These are phyloP conservation scores for Acanthiza pusilla DNA, from an alignment of 2,797 vertebrate species.

Conservation along the genomic window DNA sequence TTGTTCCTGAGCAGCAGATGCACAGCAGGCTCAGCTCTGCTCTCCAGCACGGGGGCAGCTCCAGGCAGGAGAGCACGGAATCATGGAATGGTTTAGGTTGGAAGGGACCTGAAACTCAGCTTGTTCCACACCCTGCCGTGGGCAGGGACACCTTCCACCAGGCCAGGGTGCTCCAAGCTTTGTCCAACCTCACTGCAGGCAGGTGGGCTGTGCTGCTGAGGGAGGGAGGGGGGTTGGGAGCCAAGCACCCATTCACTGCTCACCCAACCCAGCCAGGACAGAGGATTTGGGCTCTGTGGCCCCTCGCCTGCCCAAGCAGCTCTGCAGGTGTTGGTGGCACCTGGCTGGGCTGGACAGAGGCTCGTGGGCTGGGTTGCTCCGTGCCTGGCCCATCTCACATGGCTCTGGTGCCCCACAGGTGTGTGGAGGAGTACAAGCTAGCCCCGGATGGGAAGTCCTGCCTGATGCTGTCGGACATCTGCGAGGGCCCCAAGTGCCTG, in stretches of 20 bases:
- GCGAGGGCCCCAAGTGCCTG: slow-evolving; percentile 89
- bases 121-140: not conserved
- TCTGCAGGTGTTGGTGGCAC: not conserved
- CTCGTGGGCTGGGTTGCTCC: rapidly evolving
- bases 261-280: rapidly evolving
- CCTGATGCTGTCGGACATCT: slow-evolving; percentile 89
- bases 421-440: slow-evolving; percentile 96
- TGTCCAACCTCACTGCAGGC: not conserved
- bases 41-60: rapidly evolving
- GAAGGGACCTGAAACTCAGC: not conserved
- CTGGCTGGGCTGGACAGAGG: not conserved
- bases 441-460: slow-evolving; percentile 92
- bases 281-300: not conserved
- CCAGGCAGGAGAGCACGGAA: not conserved
- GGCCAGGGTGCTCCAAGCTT: not conserved
- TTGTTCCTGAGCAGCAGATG: not conserved
- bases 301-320: rapidly evolving
- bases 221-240: rapidly evolving
- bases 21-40: not conserved
- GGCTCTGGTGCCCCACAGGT: slow-evolving; percentile 72
- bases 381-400: not conserved
- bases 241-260: rapidly evolving
- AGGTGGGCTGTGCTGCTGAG: rapidly evolving
- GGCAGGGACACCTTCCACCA: not conserved
- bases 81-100: not conserved